phyloP scores from a whole-genome alignment of 2,888 invertebrate species.

The Digitonthophagus gazella region DNA sequence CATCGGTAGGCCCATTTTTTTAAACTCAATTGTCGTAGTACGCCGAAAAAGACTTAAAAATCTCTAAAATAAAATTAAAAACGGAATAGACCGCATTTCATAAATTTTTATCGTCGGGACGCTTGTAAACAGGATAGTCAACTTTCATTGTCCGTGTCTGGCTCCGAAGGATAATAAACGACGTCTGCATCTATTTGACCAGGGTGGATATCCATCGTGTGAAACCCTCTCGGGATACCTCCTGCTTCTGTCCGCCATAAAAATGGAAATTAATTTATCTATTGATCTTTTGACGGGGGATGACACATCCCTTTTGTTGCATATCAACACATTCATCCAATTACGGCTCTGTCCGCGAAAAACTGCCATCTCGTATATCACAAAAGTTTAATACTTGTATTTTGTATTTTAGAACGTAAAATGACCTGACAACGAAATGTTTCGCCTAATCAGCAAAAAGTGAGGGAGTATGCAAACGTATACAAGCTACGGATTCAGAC shows the following conservation, averaged over 20 bases:
- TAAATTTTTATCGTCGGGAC: conserved; percentile 8
- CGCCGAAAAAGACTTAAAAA: no score
- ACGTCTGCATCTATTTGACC: conserved; percentile 2
- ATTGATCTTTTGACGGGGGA: not conserved
- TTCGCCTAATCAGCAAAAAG: not conserved
- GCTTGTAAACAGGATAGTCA: conserved; percentile 25
- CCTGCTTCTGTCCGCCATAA: not conserved
- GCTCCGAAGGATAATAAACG: conserved; percentile 27
- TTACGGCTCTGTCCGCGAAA: not conserved
- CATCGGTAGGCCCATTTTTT: no score
- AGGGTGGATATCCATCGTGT: not conserved
- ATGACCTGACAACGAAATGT: not conserved
- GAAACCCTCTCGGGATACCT: not conserved
- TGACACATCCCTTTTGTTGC: not conserved
- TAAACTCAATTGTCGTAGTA: no score
- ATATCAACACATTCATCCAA: not conserved
- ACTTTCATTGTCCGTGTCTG: conserved; percentile 26
- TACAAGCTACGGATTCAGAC: not conserved
- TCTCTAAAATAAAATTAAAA: not conserved
- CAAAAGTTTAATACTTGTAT: not conserved
- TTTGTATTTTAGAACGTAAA: not conserved
- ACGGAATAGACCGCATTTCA: conserved; percentile 13
- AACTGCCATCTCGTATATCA: no score
- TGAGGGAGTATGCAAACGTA: not conserved
- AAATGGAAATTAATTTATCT: not conserved